Conservation (phyloP, 2,113 vertebrate species). For the Hiodon alosoides region DNA sequence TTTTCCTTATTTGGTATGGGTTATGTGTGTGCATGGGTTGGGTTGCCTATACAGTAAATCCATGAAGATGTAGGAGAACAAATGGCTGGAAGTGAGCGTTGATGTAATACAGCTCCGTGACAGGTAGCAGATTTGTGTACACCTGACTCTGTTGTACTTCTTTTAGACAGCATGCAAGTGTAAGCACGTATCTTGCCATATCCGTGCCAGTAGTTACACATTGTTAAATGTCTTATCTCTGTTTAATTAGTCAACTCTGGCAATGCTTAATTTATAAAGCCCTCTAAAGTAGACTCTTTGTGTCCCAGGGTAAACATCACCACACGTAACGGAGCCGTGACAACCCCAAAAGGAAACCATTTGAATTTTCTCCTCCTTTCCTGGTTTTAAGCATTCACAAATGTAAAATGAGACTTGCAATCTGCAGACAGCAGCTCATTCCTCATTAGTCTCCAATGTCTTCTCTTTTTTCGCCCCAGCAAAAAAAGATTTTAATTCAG, state of each 20-base stretch:
- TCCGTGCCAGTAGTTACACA: conserved; percentile 4
- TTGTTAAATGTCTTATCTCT: conserved; percentile 50
- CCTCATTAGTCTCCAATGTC: conserved; percentile 10
- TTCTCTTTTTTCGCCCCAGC: conserved; percentile 14
- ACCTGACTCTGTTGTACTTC: background rate
- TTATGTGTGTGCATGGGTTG: background rate
- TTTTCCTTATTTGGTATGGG: background rate
- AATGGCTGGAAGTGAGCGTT: background rate
- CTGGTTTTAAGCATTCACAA: background rate
- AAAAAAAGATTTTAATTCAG: conserved; percentile 23
- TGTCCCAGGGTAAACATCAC: conserved; percentile 11
- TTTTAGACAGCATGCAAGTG: background rate
- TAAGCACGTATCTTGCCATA: background rate
- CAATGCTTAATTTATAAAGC: conserved; percentile 71
- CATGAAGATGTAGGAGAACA: background rate
- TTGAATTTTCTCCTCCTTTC: conserved; percentile 13
- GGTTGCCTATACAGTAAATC: background rate
- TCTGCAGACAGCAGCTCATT: conserved; percentile 20
- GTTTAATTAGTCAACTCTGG: conserved; percentile 52
- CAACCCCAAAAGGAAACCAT: background rate
- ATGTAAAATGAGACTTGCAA: conserved; percentile 22
- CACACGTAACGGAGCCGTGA: conserved; percentile 11
- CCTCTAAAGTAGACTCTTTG: conserved; percentile 28
- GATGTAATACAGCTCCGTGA: background rate
- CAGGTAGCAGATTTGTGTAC: background rate